Conservation (phyloP, 2,797 vertebrate genomes). For the Syngnathus rostellatus region DNA sequence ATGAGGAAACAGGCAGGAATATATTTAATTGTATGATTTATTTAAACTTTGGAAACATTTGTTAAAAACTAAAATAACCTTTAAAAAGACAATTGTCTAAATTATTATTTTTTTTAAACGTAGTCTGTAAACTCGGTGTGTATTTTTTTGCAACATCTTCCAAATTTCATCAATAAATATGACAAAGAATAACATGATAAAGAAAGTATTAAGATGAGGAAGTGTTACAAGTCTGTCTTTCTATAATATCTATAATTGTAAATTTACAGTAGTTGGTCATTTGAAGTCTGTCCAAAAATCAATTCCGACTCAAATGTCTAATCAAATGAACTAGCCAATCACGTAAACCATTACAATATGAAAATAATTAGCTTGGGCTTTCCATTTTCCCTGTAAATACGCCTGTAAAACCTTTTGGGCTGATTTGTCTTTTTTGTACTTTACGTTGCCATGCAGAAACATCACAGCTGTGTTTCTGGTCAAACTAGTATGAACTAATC, state of each 20-base stretch:
- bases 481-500: not conserved
- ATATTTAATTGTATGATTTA: not conserved
- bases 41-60: not conserved
- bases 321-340: not conserved
- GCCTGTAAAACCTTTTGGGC: not conserved
- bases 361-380: not conserved
- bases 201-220: not conserved
- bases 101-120: not conserved
- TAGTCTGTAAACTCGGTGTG: not conserved
- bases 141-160: not conserved
- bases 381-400: not conserved
- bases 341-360: not conserved
- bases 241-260: not conserved
- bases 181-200: not conserved
- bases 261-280: not conserved
- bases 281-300: not conserved
- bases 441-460: not conserved
- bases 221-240: not conserved
- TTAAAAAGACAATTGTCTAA: not conserved
- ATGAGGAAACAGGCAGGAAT: not conserved
- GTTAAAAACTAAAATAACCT: not conserved
- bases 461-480: slow-evolving; percentile 7
- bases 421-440: not conserved
- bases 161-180: not conserved
- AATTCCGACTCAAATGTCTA: not conserved